Conservation (phyloP, 2,888 invertebrate species). For the Myopa tessellatipennis region DNA sequence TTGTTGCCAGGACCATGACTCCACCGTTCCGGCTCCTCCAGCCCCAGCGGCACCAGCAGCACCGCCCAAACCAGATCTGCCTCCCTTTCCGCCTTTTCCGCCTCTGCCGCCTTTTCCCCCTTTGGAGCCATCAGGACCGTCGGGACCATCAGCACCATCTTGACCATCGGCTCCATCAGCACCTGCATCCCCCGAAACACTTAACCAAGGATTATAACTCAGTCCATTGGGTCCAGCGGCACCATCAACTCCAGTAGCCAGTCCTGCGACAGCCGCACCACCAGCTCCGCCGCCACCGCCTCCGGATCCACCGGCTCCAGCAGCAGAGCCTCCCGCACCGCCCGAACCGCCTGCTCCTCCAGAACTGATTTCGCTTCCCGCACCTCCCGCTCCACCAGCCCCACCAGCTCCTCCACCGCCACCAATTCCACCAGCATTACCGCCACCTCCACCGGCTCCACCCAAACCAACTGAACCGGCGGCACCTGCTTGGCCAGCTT, state of each 20-base stretch:
- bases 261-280: constrained; percentile 50
- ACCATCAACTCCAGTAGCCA: constrained; percentile 51
- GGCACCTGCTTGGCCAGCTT: constrained; percentile 38
- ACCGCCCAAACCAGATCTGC: constrained; percentile 51
- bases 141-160: constrained; percentile 57
- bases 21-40: constrained; percentile 49
- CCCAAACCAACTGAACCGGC: constrained; percentile 45
- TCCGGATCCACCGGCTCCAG: constrained; percentile 53
- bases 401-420: constrained; percentile 40
- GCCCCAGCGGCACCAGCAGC: constrained; percentile 56
- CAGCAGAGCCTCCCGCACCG: constrained; percentile 52
- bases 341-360: constrained; percentile 54
- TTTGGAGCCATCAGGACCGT: constrained; percentile 57
- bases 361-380: constrained; percentile 46
- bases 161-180: constrained; percentile 56
- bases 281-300: constrained; percentile 54
- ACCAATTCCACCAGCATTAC: constrained; percentile 48
- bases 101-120: constrained; percentile 61
- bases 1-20: neutral
- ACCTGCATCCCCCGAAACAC: constrained; percentile 39
- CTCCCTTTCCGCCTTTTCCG: constrained; percentile 56
- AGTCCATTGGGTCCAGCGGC: constrained; percentile 50
- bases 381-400: neutral
- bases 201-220: neutral
- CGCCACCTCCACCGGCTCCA: constrained; percentile 41